Evolutionary conservation across 2,888 invertebrate genomes (phyloP), one percentile per base, ranked within the genome.

Genomic region (Autographa pulchrina): DNA sequence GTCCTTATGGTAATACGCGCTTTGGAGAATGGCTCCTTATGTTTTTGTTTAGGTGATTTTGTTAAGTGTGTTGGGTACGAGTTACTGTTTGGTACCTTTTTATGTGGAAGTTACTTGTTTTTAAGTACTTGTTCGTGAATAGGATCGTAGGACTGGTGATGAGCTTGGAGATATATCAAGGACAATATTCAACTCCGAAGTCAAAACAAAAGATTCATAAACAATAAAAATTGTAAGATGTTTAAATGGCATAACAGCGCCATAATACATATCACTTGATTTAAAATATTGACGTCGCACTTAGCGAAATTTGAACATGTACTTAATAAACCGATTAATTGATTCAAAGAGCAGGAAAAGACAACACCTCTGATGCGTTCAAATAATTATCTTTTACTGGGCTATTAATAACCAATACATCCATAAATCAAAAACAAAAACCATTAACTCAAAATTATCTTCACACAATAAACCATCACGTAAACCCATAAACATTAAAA

Each of bases 1-100:
- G 86, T 88, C 92, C 92, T 92, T 93, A 93, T 93, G 93, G 82
- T 93, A 93, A 94, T 93, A 82, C 85, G 85, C 85, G 85, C 86
- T 86, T 87, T 85, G 86, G 81, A 81, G 85, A 87, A 89, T 88
- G 87, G 85, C 72, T 78, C 83, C 81, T 81, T 85, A 76, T 81
- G 87, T 85, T 89, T 89, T 86, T 82, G 84, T 82, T 82, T 81
- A 72, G 68, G 67, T 78, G 82, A 72, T 81, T 70, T 70, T 72
- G 78, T 77, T 71, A 62, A 56, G 68, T 72, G 61, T 66, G 41
- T 66, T 52, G 71, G 66, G 72, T 63, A 68, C 14, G 41, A 60
- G 54, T 14, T 43, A 31, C 16, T 48, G 38, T 67, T 32, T 60
- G 56, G 13, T 25, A 11, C 2, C 0, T 32, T 20, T 66, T 70